Evolutionary conservation across 1,140 invertebrate species (phyloP).

Genomic region (Chrysoperla carnea): DNA sequence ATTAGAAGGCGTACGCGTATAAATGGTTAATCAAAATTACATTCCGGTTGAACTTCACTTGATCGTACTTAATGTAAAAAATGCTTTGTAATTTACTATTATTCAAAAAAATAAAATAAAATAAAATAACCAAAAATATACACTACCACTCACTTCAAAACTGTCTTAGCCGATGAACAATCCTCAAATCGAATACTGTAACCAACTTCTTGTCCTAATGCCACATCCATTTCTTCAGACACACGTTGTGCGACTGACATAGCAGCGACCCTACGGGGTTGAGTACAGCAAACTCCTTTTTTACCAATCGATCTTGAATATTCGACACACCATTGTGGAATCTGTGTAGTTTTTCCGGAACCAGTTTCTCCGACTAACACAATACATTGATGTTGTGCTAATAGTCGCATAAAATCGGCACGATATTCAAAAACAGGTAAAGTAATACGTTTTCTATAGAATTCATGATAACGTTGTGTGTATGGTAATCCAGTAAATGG

Average conservation of each 20-base stretch:
- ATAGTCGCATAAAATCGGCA: constrained; percentile 83
- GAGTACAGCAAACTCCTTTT: constrained; percentile 91
- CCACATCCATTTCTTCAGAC: constrained; percentile 98
- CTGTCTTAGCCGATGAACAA: constrained; percentile 87
- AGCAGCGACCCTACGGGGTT: constrained; percentile 92
- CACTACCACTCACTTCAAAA: constrained; percentile 36
- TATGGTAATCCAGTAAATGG: constrained; percentile 56
- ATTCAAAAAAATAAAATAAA: no score
- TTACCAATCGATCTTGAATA: constrained; percentile 53
- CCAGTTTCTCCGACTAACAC: constrained; percentile 93
- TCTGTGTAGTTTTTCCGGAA: constrained; percentile 95
- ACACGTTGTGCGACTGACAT: constrained; percentile 98
- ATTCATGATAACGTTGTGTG: constrained; percentile 65
- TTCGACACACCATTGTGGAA: constrained; percentile 86
- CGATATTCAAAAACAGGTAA: constrained; percentile 97
- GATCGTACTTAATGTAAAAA: no score
- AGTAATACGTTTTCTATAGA: constrained; percentile 73
- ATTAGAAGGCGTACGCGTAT: no score
- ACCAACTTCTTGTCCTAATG: constrained; percentile 87
- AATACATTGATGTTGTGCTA: constrained; percentile 80
- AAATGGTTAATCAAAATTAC: no score
- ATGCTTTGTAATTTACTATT: no score
- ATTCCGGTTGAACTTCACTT: no score
- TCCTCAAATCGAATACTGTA: constrained; percentile 99
- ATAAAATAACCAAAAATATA: neutral